phyloP scores from a whole-genome alignment of 30 jellyfish, hydroid and myxozoan species.

The Rhopilema esculentum region DNA sequence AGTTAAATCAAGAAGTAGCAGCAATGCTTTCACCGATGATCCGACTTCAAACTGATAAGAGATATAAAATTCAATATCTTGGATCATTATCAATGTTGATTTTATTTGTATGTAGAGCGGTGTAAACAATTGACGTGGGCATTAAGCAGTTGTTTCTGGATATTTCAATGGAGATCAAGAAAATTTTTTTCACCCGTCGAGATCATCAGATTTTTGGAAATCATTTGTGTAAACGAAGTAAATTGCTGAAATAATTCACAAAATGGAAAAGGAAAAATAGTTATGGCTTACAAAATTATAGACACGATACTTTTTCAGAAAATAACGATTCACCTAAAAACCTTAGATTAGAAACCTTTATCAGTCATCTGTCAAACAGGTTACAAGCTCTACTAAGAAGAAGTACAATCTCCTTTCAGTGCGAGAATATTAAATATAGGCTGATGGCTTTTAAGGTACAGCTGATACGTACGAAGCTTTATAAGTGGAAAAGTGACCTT shows the following conservation, averaged over 20 bases:
- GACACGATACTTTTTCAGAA: background rate
- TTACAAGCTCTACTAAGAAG: too few species aligned
- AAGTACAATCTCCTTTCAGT: too few species aligned
- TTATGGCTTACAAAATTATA: background rate
- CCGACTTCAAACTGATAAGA: background rate
- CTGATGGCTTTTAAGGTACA: too few species aligned
- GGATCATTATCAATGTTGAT: conserved; percentile 20
- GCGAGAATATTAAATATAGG: too few species aligned
- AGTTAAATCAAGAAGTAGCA: background rate
- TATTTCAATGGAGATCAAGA: background rate
- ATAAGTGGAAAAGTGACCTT: too few species aligned
- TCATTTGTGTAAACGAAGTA: background rate
- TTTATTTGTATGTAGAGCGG: background rate
- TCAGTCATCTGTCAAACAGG: background rate
- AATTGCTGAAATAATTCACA: background rate
- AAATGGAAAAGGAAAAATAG: background rate
- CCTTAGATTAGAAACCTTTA: background rate
- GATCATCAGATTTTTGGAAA: background rate
- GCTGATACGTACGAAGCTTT: too few species aligned
- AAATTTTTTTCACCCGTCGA: conserved; percentile 8
- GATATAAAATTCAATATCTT: background rate
- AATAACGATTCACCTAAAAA: too few species aligned
- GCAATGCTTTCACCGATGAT: background rate
- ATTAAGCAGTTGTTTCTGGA: background rate
- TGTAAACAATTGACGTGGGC: conserved; percentile 47